phyloP scores from a whole-genome alignment of 2,888 invertebrate species.

The Melangyna quadrimaculata region DNA sequence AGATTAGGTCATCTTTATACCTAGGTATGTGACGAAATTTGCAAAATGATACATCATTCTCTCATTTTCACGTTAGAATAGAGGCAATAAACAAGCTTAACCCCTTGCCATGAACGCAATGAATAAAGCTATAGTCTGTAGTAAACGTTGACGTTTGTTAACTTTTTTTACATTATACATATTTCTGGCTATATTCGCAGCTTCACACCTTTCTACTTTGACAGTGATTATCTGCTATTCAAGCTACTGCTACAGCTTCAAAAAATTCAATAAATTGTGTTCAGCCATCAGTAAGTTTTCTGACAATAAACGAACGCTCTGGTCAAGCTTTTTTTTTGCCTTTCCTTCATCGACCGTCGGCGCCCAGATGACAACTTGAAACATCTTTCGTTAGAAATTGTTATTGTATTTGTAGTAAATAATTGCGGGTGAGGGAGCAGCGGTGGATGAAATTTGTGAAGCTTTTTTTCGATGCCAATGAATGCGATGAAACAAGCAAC shows the following conservation, averaged over 20 bases:
- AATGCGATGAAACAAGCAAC: constrained; percentile 47
- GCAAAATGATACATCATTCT: background rate
- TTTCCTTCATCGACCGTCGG: background rate
- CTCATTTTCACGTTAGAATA: background rate
- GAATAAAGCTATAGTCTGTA: no score
- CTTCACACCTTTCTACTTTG: no score
- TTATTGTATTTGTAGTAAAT: constrained; percentile 2
- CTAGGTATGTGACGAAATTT: background rate
- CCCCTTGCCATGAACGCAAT: no score
- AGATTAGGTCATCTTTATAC: background rate
- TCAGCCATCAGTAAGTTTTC: no score
- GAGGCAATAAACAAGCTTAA: background rate
- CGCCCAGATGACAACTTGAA: background rate
- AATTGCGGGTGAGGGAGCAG: background rate
- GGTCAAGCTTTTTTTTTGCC: constrained; percentile 8
- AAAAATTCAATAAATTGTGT: no score
- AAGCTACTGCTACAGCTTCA: no score
- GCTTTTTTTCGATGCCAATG: constrained; percentile 48
- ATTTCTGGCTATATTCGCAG: no score
- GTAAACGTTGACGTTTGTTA: no score
- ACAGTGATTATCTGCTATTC: no score
- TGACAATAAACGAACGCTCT: background rate
- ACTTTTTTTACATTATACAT: no score
- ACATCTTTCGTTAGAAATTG: constrained; percentile 26
- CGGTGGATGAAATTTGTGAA: constrained; percentile 13